phyloP scores from a whole-genome alignment of 2,888 invertebrate species.

The Metopia argyrocephala region DNA sequence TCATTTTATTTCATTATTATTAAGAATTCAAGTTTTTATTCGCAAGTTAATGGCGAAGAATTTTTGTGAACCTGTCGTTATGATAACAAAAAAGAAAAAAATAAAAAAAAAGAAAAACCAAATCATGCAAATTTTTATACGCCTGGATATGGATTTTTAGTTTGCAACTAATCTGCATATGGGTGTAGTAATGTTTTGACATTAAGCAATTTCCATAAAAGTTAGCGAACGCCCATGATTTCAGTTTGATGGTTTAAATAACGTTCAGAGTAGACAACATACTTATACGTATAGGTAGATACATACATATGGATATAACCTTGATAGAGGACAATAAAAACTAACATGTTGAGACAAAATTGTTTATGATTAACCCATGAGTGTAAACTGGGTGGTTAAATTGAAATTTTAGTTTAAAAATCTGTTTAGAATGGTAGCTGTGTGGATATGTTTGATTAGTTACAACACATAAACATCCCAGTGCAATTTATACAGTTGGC shows the following conservation, averaged over 20 bases:
- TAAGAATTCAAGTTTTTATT: conserved; percentile 35
- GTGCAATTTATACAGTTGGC: too few species aligned
- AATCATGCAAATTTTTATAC: conserved; percentile 51
- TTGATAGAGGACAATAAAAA: conserved; percentile 46
- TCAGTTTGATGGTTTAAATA: not conserved
- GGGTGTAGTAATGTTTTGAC: conserved; percentile 57
- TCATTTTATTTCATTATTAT: not conserved
- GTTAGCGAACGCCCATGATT: conserved; percentile 53
- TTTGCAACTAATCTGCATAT: conserved; percentile 60
- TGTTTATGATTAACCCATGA: conserved; percentile 21
- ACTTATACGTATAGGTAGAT: conserved; percentile 3
- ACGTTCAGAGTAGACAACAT: not conserved
- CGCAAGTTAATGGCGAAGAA: not conserved
- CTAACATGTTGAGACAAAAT: conserved; percentile 13
- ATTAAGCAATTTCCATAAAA: conserved; percentile 61
- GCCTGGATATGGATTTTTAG: conserved; percentile 9
- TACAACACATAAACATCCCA: too few species aligned
- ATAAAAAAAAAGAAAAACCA: too few species aligned
- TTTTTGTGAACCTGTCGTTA: conserved; percentile 59
- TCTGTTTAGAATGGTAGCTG: too few species aligned
- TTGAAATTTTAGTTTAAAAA: not conserved
- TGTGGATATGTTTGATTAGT: too few species aligned
- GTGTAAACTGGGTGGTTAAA: not conserved
- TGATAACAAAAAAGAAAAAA: too few species aligned
- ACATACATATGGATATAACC: conserved; percentile 30